Base-by-base conservation (phyloP, 2,797 vertebrate genomes). In the Australoheros facetus region DNA sequence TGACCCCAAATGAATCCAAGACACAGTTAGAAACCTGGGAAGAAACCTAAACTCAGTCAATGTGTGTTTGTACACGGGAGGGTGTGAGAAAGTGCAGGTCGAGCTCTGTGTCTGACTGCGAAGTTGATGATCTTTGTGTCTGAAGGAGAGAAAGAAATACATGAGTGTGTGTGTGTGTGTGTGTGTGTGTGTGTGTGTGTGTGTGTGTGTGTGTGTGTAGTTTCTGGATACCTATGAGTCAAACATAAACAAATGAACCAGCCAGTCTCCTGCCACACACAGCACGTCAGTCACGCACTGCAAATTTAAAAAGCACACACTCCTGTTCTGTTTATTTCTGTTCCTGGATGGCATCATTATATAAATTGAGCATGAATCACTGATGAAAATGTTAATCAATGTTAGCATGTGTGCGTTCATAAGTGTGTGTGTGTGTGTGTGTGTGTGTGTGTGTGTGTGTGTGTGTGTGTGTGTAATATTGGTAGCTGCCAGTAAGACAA, bases 331-430 rank as follows among this genome's bases (percentile, higher is more conserved):
- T 64, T 64, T 45, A 64, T 45, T 64, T 45, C 39, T 19, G 42
- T 26, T 64, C 14, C 23, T 45, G 60, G 39, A 64, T 45, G 39
- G 39, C 30, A 56, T 71, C 69, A 17, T 77, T 72, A 54, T 62
- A 82, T 21, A 84, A 71, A 82, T 56, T 75, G 39, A 30, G 3
- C 76, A 58, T 70, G 54, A 58, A 57, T 60, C 78, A 79, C 39
- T 45, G 60, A 17, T 64, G 60, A 6, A 64, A 64, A 45, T 28
- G 21, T 17, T 45, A 11, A 28, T 64, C 39, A 45, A 17, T 32
- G 56, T 11, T 10, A 57, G 56, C 16, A 28, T 17, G 8, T 64
- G 21, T 45, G 23, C 39, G 26, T 45, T 64, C 1, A 64, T 45
- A 45, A 45, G 60, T 45, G 17, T 4, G 39, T 28, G 60, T 45